Conservation (phyloP, 2,113 vertebrate genomes). For the Lepus timidus region DNA sequence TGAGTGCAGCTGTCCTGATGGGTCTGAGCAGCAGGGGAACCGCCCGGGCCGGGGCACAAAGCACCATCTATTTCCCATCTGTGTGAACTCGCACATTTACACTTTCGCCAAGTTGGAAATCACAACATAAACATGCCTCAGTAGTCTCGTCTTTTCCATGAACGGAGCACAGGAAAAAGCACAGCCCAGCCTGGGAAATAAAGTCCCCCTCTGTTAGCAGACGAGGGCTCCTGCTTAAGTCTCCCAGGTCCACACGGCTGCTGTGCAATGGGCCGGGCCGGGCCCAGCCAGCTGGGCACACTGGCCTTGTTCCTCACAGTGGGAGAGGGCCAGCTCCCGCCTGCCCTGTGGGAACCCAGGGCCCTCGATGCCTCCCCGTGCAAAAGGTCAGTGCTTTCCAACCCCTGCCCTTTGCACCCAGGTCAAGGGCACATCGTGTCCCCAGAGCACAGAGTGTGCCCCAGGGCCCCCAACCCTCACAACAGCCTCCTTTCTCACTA, state of each 20-base stretch:
- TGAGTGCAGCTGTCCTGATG: not conserved
- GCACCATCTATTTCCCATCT: not conserved
- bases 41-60: not conserved
- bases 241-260: not conserved
- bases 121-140: slow-evolving; percentile 25
- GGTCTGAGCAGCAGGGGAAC: not conserved
- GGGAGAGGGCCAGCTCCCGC: not conserved
- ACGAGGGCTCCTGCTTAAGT: not conserved
- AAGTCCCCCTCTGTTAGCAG: slow-evolving; percentile 78
- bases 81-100: slow-evolving; percentile 81
- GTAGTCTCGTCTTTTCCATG: not conserved
- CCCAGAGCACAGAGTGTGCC: not conserved
- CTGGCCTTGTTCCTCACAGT: not conserved
- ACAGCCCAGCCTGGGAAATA: slow-evolving; percentile 70
- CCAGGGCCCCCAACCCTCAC: not conserved
- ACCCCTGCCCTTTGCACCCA: not conserved
- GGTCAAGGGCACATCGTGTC: not conserved
- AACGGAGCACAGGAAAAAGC: not conserved
- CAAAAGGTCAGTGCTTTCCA: not conserved
- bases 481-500: slow-evolving; percentile 33
- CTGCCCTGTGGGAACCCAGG: not conserved
- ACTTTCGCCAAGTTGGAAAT: slow-evolving; percentile 77
- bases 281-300: not conserved
- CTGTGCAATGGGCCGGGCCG: not conserved
- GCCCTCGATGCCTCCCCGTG: not conserved